Evolutionary conservation across 2,888 invertebrate species (phyloP), one percentile per base, ranked within the genome.

Genomic region (Shargacucullia verbasci): DNA sequence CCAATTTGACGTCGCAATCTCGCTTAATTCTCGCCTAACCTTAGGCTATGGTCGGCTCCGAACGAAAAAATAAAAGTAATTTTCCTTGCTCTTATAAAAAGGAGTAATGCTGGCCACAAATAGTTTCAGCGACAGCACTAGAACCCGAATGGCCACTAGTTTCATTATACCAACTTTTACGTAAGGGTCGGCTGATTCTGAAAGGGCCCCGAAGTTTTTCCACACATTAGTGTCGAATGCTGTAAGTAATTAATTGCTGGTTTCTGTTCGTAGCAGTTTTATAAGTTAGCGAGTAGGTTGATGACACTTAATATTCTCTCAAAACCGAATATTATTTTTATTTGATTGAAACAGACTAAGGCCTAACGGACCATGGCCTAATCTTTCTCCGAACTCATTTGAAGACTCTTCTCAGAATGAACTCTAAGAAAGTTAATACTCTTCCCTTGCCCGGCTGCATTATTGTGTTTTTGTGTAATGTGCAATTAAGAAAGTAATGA

Each of bases 71-170:
- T 11, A 59, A 50, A 60, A 52, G 44, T 67, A 48, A 14, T 41
- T 52, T 55, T 29, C 41, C 20, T 20, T 31, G 43, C 29, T 47
- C 59, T 52, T 44, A 2, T 70, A 67, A 70, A 47, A 35, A 72
- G 56, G 35, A 63, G 48, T 72, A 56, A 70, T 67, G 59, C 46
- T 39, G 20, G 55, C 49, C 53, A 8, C 53, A 52, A 59, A 68
- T 52, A 44, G 54, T 48, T 34, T 70, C 33, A 40, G 52, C 49
- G 49, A 63, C 54, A 54, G 59, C 54, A 48, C 50, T 49, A 46
- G 53, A 37, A 31, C 29, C 34, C 29, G 39, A 48, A 48, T 47
- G 44, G 44, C 35, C 27, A 31, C 25, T 49, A 55, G 40, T 65
- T 52, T 59, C 53, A 71, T 57, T 59, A 60, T 49, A 41, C 46